Evolutionary conservation across 1,140 invertebrate genomes (phyloP).

Genomic region (Brachionus rotundiformis): DNA sequence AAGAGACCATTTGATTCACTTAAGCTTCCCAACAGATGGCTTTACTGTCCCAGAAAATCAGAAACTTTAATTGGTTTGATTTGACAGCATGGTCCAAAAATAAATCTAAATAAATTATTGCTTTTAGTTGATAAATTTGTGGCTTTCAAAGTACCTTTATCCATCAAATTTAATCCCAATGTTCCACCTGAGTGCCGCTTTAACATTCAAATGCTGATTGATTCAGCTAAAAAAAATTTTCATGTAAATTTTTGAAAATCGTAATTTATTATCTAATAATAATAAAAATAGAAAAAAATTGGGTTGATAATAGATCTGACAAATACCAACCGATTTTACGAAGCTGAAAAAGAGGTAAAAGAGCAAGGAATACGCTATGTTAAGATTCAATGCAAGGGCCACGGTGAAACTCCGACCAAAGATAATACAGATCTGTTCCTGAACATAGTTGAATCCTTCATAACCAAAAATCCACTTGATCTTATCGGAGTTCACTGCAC

Average conservation of each 20-base stretch:
- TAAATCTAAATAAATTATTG: constrained; percentile 61
- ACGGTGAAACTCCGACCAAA: constrained; percentile 65
- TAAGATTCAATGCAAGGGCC: constrained; percentile 80
- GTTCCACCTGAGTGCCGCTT: constrained; percentile 79
- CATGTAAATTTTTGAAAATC: constrained; percentile 70
- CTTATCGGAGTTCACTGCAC: constrained; percentile 85
- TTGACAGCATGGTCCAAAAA: no score
- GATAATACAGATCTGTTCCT: constrained; percentile 80
- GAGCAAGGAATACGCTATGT: constrained; percentile 74
- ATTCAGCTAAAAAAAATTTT: constrained; percentile 63
- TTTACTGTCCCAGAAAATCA: constrained; percentile 84
- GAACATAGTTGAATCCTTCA: constrained; percentile 75
- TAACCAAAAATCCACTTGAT: constrained; percentile 75
- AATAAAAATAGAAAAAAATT: constrained; percentile 71
- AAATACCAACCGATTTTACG: constrained; percentile 89
- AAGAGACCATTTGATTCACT: constrained; percentile 35
- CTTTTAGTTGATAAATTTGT: constrained; percentile 66
- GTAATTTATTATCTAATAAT: constrained; percentile 33
- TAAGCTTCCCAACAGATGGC: constrained; percentile 80
- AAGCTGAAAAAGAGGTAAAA: constrained; percentile 75
- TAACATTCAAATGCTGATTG: constrained; percentile 75
- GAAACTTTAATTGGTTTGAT: constrained; percentile 73
- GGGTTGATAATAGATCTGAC: constrained; percentile 95
- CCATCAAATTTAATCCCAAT: constrained; percentile 74
- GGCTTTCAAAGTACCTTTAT: constrained; percentile 89